Percentiles rank a stretch among this genome's conserved stretches.
phyloP scores from a whole-genome alignment of 1,140 invertebrate species.

The Schlechtendalia chinensis region DNA sequence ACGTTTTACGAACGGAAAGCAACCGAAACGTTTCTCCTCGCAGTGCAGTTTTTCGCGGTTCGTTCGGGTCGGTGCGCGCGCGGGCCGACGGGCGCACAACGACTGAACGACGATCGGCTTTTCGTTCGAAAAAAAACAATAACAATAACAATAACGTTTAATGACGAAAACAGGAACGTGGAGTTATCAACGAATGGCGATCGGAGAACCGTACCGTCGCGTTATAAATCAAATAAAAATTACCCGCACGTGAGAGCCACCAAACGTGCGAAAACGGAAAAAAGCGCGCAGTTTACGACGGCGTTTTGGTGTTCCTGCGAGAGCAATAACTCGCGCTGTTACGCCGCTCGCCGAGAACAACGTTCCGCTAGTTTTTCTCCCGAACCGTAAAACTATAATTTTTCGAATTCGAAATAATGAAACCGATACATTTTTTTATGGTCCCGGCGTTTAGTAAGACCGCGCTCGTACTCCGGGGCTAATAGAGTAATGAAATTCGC shows the following conservation, averaged over 20 bases:
- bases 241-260: conserved; percentile 35
- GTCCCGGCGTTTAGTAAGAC: neutral
- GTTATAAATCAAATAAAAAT: conserved; percentile 47
- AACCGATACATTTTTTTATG: conserved; percentile 4
- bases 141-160: conserved; percentile 12
- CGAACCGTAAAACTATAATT: conserved; percentile 7
- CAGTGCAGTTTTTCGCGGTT: too few species aligned
- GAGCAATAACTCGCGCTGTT: conserved; percentile 19
- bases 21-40: too few species aligned
- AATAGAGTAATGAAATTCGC: neutral
- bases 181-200: neutral
- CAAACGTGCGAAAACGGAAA: neutral
- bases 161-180: neutral
- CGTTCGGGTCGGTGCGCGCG: neutral
- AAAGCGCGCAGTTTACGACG: conserved; percentile 27
- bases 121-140: too few species aligned
- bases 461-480: neutral
- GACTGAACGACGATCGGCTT: neutral
- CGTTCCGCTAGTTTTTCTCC: neutral
- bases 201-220: conserved; percentile 2
- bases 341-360: neutral
- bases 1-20: too few species aligned
- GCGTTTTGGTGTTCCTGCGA: conserved; percentile 30
- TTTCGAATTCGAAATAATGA: conserved; percentile 12
- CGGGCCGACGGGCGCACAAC: too few species aligned